phyloP scores from a whole-genome alignment of 2,113 vertebrate species.

The Lepidothrix coronata region DNA sequence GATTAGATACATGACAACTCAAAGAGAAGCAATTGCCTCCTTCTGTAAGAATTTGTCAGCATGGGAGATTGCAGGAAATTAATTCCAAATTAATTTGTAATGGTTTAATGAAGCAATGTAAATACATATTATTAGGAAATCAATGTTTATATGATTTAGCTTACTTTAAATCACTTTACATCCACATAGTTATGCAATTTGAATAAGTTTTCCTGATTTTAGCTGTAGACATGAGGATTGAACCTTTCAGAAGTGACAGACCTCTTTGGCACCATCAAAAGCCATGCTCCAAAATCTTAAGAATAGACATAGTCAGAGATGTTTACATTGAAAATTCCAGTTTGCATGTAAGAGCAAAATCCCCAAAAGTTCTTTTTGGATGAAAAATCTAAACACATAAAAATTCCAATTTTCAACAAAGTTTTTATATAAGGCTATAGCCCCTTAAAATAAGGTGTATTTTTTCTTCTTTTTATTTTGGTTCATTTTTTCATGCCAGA shows the following conservation, averaged over 20 bases:
- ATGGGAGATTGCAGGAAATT: neutral
- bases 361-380: fast-evolving
- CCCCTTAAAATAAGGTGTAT: neutral
- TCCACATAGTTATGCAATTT: neutral
- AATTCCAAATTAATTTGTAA: slow-evolving; percentile 39
- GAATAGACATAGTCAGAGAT: neutral
- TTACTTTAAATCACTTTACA: neutral
- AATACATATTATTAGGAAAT: slow-evolving; percentile 12
- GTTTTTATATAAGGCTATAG: neutral
- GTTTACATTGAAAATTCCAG: neutral
- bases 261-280: neutral
- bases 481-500: neutral
- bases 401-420: neutral
- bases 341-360: neutral
- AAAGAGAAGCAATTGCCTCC: neutral
- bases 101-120: neutral
- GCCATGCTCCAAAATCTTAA: neutral
- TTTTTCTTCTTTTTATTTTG: neutral
- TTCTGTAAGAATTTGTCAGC: slow-evolving; percentile 1
- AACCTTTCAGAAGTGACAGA: neutral
- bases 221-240: neutral
- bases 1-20: neutral
- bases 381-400: neutral
- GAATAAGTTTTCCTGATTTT: neutral
- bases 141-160: neutral